Percentiles rank a stretch among this genome's conserved stretches.
Conservation (phyloP, 2,888 invertebrate genomes). For the Drosophila meridionalis region DNA sequence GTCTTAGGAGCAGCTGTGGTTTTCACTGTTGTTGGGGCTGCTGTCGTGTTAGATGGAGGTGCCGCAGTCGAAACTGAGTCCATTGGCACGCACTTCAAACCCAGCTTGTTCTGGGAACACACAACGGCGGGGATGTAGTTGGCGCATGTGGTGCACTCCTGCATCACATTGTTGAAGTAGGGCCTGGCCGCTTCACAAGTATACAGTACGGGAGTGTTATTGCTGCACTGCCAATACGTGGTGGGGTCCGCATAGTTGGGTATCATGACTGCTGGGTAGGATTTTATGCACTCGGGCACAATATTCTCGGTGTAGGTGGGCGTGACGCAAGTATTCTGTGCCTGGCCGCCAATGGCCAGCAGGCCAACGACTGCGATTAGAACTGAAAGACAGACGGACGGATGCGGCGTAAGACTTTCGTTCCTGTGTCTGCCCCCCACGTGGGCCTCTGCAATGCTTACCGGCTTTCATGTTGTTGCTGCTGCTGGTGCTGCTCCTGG, state of each 20-base stretch:
- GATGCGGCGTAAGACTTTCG: neutral
- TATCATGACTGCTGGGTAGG: slow-evolving; percentile 40
- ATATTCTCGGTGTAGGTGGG: slow-evolving; percentile 48
- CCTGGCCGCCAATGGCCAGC: slow-evolving; percentile 50
- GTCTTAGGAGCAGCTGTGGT: neutral
- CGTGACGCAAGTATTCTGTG: slow-evolving; percentile 18
- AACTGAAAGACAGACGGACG: slow-evolving; percentile 45
- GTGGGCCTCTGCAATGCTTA: slow-evolving; percentile 37
- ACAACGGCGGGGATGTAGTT: slow-evolving; percentile 64
- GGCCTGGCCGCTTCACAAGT: slow-evolving; percentile 44
- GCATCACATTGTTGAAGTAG: slow-evolving; percentile 71
- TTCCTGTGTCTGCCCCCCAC: neutral
- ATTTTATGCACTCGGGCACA: slow-evolving; percentile 30
- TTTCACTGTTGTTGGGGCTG: neutral
- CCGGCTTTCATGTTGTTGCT: slow-evolving; percentile 62
- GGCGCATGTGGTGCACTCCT: slow-evolving; percentile 64
- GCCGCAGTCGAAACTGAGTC: neutral
- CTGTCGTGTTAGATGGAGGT: neutral
- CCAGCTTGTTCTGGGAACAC: slow-evolving; percentile 34
- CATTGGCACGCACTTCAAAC: slow-evolving; percentile 31
- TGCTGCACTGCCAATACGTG: slow-evolving; percentile 62
- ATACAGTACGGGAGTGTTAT: neutral
- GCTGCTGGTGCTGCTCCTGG: slow-evolving; percentile 1
- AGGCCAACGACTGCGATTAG: slow-evolving; percentile 57
- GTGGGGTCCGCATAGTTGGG: slow-evolving; percentile 61